Percentiles rank a stretch among this genome's conserved stretches.
Conservation (phyloP, 2,797 vertebrate species). For the Phylloscopus collybita region DNA sequence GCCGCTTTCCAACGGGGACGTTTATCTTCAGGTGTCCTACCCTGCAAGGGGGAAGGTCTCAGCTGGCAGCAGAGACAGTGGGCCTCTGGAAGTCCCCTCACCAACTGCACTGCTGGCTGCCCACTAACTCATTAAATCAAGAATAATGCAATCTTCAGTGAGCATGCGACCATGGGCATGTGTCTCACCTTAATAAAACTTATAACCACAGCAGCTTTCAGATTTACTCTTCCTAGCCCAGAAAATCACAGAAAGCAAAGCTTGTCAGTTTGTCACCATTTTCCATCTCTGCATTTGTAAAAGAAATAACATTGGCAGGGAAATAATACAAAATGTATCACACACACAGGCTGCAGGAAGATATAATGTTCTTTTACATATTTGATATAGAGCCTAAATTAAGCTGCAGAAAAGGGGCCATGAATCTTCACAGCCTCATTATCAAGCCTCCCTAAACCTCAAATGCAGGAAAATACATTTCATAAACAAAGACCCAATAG, state of each 20-base stretch:
- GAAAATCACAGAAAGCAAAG: constrained; percentile 45
- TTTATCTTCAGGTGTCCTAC: constrained; percentile 4
- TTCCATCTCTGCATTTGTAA: constrained; percentile 70
- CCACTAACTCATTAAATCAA: not conserved
- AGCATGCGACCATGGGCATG: not conserved
- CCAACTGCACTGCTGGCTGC: not conserved
- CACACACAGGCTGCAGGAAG: constrained; percentile 70
- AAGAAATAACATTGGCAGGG: constrained; percentile 67
- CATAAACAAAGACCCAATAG: constrained; percentile 85
- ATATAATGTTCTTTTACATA: constrained; percentile 83
- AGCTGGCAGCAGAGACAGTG: not conserved
- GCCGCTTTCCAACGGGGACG: not conserved
- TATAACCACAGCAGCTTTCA: not conserved
- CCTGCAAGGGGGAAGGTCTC: not conserved
- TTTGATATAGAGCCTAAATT: constrained; percentile 87
- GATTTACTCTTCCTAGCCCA: not conserved
- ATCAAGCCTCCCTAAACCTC: constrained; percentile 82
- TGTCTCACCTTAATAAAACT: not conserved
- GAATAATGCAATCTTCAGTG: not conserved
- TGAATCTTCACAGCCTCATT: constrained; percentile 85
- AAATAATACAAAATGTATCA: constrained; percentile 80
- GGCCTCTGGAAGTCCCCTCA: not conserved
- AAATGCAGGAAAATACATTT: constrained; percentile 84
- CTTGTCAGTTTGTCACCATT: constrained; percentile 60
- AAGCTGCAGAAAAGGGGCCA: constrained; percentile 80